Evolutionary conservation across 2,888 invertebrate genomes (phyloP).

Genomic region (Psococerastis gibbosa): DNA sequence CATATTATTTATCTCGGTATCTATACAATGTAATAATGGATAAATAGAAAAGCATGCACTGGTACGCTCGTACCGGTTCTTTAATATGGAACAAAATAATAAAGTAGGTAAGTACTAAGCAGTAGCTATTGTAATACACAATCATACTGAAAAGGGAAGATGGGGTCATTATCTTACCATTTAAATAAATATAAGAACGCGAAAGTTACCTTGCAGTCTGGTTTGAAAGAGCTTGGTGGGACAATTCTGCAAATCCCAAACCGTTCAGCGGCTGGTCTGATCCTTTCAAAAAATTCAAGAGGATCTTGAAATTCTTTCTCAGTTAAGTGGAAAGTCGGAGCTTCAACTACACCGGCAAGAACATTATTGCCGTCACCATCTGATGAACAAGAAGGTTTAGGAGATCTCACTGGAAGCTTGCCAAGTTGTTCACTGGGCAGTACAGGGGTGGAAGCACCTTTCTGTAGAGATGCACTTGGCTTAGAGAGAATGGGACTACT

Average conservation of each 20-base stretch:
- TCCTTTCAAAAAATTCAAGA: constrained; percentile 61
- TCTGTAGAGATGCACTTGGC: background rate
- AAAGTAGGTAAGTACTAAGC: too few relatives aligned
- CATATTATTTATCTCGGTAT: too few relatives aligned
- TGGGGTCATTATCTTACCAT: too few relatives aligned
- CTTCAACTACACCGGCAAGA: constrained; percentile 45
- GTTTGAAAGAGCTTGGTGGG: constrained; percentile 60
- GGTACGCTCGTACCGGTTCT: too few relatives aligned
- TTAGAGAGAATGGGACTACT: background rate
- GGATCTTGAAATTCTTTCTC: constrained; percentile 77
- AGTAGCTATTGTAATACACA: too few relatives aligned
- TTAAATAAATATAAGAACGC: too few relatives aligned
- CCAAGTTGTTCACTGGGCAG: constrained; percentile 20
- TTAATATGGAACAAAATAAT: too few relatives aligned
- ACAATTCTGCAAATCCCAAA: constrained; percentile 78
- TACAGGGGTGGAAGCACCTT: constrained; percentile 18
- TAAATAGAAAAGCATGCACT: too few relatives aligned
- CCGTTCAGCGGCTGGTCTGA: constrained; percentile 51
- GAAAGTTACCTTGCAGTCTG: constrained; percentile 64
- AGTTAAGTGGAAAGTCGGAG: constrained; percentile 61
- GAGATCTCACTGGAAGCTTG: constrained; percentile 5
- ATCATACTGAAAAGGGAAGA: too few relatives aligned
- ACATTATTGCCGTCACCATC: too few relatives aligned
- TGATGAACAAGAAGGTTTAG: constrained; percentile 17
- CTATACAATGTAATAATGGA: too few relatives aligned